Conservation (phyloP, 2,888 invertebrate species). For the Ephialtes manifestator region DNA sequence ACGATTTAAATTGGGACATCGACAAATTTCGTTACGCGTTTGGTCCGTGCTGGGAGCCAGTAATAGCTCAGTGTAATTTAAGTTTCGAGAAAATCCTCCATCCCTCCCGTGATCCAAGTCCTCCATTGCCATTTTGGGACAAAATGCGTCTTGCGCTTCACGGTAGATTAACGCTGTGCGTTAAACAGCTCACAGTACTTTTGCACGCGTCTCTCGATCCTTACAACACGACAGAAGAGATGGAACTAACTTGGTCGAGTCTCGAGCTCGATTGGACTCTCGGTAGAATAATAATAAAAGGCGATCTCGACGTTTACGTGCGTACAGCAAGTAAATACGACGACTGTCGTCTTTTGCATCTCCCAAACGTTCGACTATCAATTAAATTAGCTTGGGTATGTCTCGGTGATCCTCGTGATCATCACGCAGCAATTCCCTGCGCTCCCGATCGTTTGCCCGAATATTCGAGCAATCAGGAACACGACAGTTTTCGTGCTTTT, state of each 20-base stretch:
- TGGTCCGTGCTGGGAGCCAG: conserved; percentile 99
- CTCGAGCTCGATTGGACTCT: conserved; percentile 98
- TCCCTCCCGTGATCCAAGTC: conserved; percentile 97
- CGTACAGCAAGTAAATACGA: conserved; percentile 99
- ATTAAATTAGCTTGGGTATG: conserved; percentile 96
- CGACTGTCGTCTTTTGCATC: conserved; percentile 96
- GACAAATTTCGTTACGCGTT: conserved; percentile 96
- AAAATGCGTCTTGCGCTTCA: conserved; percentile 97
- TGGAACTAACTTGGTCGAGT: conserved; percentile 98
- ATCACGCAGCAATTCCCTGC: conserved; percentile 97
- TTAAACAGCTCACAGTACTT: conserved; percentile 95
- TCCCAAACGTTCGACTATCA: conserved; percentile 95
- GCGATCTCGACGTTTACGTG: conserved; percentile 97
- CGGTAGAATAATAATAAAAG: conserved; percentile 96
- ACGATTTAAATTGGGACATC: conserved; percentile 98
- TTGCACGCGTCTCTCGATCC: conserved; percentile 99
- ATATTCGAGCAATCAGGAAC: conserved; percentile 98
- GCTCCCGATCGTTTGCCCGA: conserved; percentile 98
- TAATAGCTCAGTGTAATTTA: conserved; percentile 95
- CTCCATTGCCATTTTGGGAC: conserved; percentile 98
- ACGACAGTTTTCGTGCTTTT: conserved; percentile 98
- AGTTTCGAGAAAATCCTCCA: conserved; percentile 95
- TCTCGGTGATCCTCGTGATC: conserved; percentile 97
- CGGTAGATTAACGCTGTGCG: conserved; percentile 95
- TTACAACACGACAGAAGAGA: conserved; percentile 99